phyloP scores from a whole-genome alignment of 2,797 vertebrate species.

The Propithecus deckenii region DNA sequence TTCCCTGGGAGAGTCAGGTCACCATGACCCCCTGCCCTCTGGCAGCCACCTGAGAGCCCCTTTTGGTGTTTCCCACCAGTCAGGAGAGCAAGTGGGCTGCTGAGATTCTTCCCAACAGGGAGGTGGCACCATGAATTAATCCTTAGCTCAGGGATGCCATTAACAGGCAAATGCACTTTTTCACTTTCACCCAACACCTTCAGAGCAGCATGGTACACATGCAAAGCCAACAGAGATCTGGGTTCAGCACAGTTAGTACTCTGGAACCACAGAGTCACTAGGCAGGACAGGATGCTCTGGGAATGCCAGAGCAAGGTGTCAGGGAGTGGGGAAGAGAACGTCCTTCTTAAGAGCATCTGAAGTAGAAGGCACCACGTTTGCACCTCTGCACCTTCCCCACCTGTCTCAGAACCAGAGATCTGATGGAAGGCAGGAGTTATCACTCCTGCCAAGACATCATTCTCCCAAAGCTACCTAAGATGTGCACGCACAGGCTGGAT shows the following conservation, averaged over 20 bases:
- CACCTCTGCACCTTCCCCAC: neutral
- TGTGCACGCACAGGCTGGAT: neutral
- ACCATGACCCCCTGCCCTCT: neutral
- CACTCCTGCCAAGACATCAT: neutral
- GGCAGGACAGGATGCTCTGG: neutral
- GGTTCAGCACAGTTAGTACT: neutral
- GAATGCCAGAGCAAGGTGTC: neutral
- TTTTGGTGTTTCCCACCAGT: neutral
- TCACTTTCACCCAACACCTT: neutral
- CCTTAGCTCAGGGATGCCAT: neutral
- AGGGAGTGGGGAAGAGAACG: too few relatives aligned
- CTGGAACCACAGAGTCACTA: neutral
- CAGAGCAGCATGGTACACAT: accelerated
- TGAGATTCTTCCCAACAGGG: neutral
- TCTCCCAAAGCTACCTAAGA: neutral
- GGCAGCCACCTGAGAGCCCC: neutral
- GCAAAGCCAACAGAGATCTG: neutral
- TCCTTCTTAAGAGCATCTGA: neutral
- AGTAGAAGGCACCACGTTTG: neutral
- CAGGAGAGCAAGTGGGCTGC: neutral
- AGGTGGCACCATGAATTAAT: neutral
- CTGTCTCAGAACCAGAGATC: neutral
- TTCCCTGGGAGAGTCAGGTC: neutral
- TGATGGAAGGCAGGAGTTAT: neutral
- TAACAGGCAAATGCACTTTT: neutral